These are phyloP conservation scores for Phaenicophaeus curvirostris DNA, from an alignment of 2,797 vertebrate genomes.

Conservation along the genomic window DNA sequence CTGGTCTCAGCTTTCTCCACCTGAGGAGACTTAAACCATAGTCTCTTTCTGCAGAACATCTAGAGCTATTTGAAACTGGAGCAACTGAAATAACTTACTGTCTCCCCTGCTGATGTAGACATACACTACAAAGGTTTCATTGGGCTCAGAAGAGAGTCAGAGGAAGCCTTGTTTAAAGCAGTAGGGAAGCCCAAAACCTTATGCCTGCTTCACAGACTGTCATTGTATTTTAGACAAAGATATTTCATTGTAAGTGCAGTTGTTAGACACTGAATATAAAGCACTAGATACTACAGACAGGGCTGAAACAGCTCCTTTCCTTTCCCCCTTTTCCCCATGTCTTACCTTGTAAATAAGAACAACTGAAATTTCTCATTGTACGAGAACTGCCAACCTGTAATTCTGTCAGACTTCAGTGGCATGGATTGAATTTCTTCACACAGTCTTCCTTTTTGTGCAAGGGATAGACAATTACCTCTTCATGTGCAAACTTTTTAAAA, in stretches of 20 bases:
- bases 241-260: neutral
- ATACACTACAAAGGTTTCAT: neutral
- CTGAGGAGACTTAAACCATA: neutral
- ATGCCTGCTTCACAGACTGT: neutral
- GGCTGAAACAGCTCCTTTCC: neutral
- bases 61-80: neutral
- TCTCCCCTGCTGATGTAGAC: neutral
- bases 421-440: neutral
- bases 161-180: slow-evolving; percentile 19
- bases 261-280: neutral
- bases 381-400: neutral
- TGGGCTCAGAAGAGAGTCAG: neutral
- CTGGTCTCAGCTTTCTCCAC: neutral
- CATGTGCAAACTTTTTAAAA: neutral
- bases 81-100: neutral
- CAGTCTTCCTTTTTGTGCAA: neutral
- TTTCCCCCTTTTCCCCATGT: neutral
- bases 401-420: neutral
- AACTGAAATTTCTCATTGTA: neutral
- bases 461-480: neutral
- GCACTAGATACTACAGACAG: neutral
- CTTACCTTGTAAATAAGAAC: neutral
- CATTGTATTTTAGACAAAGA: neutral
- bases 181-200: neutral
- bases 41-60: neutral